Evolutionary conservation across 2,888 invertebrate species (phyloP), one percentile per base, ranked within the genome.

Genomic region (Timandra comae): DNA sequence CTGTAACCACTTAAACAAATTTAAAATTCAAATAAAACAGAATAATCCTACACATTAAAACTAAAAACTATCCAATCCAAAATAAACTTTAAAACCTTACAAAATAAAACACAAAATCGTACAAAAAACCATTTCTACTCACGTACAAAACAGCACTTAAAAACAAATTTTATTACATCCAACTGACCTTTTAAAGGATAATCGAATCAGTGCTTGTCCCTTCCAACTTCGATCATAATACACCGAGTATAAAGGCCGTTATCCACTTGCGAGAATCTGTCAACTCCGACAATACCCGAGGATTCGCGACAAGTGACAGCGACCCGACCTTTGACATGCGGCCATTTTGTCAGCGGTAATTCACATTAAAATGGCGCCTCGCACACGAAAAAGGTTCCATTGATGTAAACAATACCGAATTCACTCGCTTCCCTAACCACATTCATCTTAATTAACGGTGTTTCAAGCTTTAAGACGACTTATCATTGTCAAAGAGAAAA

Each of bases 401-500:
- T 29, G 21, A 35, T 43, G 43, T 43, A 53, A 50, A 59, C 61
- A 65, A 63, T 59, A 50, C 42, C 35, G 41, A 21, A 36, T 40
- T 35, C 38, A 34, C 35, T 33, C 33, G 33, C 41, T 29, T 30
- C 29, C 30, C 27, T 6, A 29, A 32, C 46, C 10, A 9, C 41
- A 65, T 68, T 52, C 43, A 50, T 66, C 67, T 62, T 60, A 67
- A 68, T 66, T 67, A 65, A 46, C 45, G 43, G 30, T 41, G 46
- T 52, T 58, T 47, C 43, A 49, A 54, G 56, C 51, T 25, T 10
- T 34, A 34, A 38, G 8, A 19, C 28, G 24, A 24, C 38, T 38
- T 34, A 38, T 38, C 38, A 33, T 26, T 38, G 33, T 33, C 38
- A 33, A 27, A 21, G 6, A 24, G 24, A 19, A 28, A 28, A 28